A percentile compares a stretch with the other conserved stretches of the same genome.
Conservation (phyloP, 2,113 vertebrate genomes). For the Synodontis membranacea region DNA sequence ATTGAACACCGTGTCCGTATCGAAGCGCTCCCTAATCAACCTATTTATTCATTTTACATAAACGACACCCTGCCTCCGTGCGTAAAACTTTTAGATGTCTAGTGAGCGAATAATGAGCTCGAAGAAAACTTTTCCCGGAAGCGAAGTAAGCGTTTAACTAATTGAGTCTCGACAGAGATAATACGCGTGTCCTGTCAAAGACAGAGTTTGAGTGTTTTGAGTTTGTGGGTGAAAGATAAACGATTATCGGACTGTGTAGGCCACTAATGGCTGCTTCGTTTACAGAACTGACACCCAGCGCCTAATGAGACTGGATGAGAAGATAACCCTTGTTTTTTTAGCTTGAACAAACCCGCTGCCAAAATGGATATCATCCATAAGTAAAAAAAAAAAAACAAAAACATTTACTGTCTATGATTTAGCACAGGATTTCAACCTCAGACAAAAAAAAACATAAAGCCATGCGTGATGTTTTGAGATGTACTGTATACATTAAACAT, state of each 20-base stretch:
- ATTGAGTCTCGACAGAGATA: constrained; percentile 12
- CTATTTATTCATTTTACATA: constrained; percentile 7
- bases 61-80: neutral
- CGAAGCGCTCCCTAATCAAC: neutral
- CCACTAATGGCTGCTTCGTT: constrained; percentile 1
- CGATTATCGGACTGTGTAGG: neutral
- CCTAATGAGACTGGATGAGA: neutral
- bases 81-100: constrained; percentile 21
- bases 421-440: neutral
- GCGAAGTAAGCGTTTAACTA: constrained; percentile 27
- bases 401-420: constrained; percentile 15
- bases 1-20: neutral
- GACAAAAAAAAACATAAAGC: neutral
- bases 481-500: neutral
- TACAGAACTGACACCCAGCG: neutral
- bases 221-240: neutral
- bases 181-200: constrained; percentile 13
- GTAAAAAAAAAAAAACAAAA: too few relatives aligned
- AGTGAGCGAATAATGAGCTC: constrained; percentile 25
- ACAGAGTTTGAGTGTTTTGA: neutral
- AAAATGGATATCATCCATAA: neutral
- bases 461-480: neutral
- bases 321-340: neutral
- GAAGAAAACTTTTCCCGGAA: constrained; percentile 16
- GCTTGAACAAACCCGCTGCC: constrained; percentile 4